Evolutionary conservation across 2,797 vertebrate genomes (phyloP), one percentile per base, ranked within the genome.

Genomic region (Sebastes variabilis): DNA sequence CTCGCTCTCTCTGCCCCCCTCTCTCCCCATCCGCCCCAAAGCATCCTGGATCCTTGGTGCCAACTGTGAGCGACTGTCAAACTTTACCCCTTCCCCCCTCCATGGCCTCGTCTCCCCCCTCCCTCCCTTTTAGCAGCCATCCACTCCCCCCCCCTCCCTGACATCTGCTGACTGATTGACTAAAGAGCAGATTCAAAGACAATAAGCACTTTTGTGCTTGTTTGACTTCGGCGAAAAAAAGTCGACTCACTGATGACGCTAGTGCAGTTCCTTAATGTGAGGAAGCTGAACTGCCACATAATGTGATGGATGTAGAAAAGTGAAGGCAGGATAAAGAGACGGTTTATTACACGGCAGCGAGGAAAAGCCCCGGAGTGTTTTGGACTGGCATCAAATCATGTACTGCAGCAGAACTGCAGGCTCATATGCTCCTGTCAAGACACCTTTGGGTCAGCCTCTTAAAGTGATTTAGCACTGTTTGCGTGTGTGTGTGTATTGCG

Each of bases 61-160:
- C 96, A 96, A 96, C 95, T 96, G 96, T 94, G 93, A 90, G 88
- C 80, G 90, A 94, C 94, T 93, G 95, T 96, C 95, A 96, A 88
- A 91, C 84, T 80, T 81, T 67, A 70, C 84, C 84, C 88, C 90
- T 18, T 20, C 34, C 90, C 90, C 87, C 55, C 73, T 64, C 65
- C 62, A 1, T 62, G 70, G 61, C 77, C 85, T 58, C 74, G 8
- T 16, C 82, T 49, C 58, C 56, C 68, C 68, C 38, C 38, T 42
- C 61, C 46, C 60, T 25, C 16, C 69, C 83, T 52, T 29, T 25
- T 12, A 32, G 16, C 30, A 74, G 72, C 61, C 66, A 34, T 29
- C 55, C 60, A 66, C 72, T 52, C 52, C 58, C 32, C 42, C 2
- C 2, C 38, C 2, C 14, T 3, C 38, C 66, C 34, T 68, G 67